Conservation (phyloP, 1,140 invertebrate genomes). For the Meloidogyne floridensis region DNA sequence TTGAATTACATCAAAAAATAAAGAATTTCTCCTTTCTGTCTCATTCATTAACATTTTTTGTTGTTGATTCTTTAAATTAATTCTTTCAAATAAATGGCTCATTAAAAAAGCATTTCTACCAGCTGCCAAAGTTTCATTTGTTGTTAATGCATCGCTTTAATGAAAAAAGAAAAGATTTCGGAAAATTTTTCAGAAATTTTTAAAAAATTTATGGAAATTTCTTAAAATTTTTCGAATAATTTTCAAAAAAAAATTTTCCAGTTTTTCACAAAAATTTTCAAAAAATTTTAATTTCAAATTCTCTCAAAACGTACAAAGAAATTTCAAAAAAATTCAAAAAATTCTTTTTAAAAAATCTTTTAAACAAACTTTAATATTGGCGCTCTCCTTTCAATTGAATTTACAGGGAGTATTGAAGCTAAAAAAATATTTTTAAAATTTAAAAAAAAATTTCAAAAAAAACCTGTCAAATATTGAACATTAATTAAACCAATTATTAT, state of each 20-base stretch:
- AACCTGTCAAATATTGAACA: not conserved
- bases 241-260: not conserved
- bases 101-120: conserved; percentile 22
- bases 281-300: too few relatives aligned
- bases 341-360: not conserved
- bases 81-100: conserved; percentile 3
- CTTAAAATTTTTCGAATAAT: not conserved
- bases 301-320: too few relatives aligned
- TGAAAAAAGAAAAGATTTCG: not conserved
- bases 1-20: too few relatives aligned
- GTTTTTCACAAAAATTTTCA: too few relatives aligned
- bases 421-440: not conserved
- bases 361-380: conserved; percentile 1
- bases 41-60: not conserved
- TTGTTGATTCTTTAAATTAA: conserved; percentile 5
- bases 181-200: not conserved
- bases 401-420: not conserved
- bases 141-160: conserved; percentile 7
- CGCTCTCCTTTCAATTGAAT: not conserved
- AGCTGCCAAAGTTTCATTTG: conserved; percentile 16
- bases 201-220: too few relatives aligned
- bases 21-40: not conserved
- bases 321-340: too few relatives aligned
- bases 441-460: not conserved
- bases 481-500: not conserved